phyloP scores from a whole-genome alignment of 2,888 invertebrate species.

The Drosophila tripunctata region DNA sequence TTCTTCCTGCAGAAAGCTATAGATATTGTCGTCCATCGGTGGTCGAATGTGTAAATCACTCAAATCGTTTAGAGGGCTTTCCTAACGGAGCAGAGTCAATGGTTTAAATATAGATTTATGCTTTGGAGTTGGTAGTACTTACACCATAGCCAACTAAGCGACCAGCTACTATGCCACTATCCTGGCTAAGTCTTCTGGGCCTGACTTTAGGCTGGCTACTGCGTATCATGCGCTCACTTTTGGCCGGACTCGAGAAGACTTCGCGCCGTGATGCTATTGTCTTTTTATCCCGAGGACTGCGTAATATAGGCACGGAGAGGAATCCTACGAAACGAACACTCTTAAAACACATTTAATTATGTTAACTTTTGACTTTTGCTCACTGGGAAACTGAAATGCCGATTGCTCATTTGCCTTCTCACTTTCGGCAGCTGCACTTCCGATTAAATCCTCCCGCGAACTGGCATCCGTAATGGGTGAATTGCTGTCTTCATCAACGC shows the following conservation, averaged over 20 bases:
- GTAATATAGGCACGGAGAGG: constrained; percentile 81
- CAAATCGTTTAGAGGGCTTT: constrained; percentile 56
- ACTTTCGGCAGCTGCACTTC: constrained; percentile 51
- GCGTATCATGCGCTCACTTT: constrained; percentile 74
- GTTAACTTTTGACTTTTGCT: not conserved
- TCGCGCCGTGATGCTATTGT: constrained; percentile 65
- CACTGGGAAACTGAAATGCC: constrained; percentile 71
- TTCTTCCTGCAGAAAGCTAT: constrained; percentile 59
- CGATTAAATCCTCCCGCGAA: constrained; percentile 81
- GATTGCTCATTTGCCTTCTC: constrained; percentile 42
- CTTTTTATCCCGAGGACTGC: constrained; percentile 65
- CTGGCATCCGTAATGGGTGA: constrained; percentile 77
- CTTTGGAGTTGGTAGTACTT: constrained; percentile 26
- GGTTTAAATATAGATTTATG: too few species aligned
- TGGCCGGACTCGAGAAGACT: constrained; percentile 83
- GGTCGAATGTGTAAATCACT: constrained; percentile 33
- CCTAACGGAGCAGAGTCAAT: constrained; percentile 42
- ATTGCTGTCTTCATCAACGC: constrained; percentile 75
- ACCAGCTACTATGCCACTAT: constrained; percentile 83
- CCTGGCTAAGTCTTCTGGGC: constrained; percentile 82
- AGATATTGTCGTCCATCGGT: constrained; percentile 56
- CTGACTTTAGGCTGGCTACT: constrained; percentile 59
- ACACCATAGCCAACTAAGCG: constrained; percentile 74
- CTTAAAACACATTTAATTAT: not conserved
- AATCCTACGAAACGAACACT: constrained; percentile 63